Percentiles rank a stretch among this genome's conserved stretches.
Evolutionary conservation across 1,140 invertebrate species (phyloP).

Genomic region (Oedothorax gibbosus): DNA sequence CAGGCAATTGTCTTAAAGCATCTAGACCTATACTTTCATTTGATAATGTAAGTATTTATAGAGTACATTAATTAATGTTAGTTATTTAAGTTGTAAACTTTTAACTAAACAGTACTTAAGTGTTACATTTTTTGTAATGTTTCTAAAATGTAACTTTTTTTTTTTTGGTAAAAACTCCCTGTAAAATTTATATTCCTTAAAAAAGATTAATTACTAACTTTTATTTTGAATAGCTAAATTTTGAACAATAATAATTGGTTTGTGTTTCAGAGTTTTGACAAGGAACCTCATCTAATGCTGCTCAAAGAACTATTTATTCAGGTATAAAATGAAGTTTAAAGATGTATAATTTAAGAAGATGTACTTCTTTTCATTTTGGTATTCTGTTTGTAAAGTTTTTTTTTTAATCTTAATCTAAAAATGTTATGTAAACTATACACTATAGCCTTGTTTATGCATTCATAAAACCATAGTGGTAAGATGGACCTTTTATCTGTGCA

Average conservation of each 20-base stretch:
- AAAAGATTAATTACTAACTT: neutral
- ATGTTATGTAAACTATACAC: too few species aligned
- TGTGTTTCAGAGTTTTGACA: constrained; percentile 80
- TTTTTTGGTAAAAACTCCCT: neutral
- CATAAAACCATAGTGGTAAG: too few species aligned
- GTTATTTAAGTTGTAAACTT: too few species aligned
- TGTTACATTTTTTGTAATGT: too few species aligned
- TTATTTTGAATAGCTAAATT: neutral
- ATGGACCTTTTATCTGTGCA: too few species aligned
- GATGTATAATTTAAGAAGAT: too few species aligned
- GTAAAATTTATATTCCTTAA: neutral
- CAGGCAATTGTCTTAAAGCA: constrained; percentile 95
- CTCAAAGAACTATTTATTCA: constrained; percentile 89
- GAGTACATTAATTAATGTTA: too few species aligned
- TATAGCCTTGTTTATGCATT: too few species aligned
- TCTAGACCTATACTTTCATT: constrained; percentile 96
- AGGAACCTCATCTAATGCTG: constrained; percentile 82
- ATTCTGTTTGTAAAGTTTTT: too few species aligned
- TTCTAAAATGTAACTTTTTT: constrained; percentile 2
- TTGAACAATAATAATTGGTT: constrained; percentile 10
- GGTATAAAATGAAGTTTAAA: constrained; percentile 67
- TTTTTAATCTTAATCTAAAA: too few species aligned
- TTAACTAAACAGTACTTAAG: neutral
- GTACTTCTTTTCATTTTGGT: too few species aligned
- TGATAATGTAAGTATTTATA: constrained; percentile 73